Conservation (phyloP, 1,140 invertebrate species). For the Copidosoma floridanum region DNA sequence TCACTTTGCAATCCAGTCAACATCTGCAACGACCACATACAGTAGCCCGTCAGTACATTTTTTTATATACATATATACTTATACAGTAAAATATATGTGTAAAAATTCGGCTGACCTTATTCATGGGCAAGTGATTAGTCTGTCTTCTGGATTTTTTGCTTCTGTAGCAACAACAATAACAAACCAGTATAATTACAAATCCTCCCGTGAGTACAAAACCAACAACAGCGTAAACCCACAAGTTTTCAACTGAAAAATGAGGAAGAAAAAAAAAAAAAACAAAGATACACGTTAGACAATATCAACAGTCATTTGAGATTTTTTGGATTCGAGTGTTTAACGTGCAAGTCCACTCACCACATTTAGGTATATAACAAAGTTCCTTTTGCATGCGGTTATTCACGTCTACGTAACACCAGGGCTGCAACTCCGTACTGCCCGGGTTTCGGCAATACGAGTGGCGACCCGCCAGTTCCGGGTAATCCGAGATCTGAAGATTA, state of each 20-base stretch:
- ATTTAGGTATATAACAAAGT: constrained; percentile 81
- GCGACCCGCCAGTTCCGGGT: constrained; percentile 79
- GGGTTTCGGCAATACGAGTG: constrained; percentile 95
- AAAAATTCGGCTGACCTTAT: too few species aligned
- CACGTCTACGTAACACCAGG: constrained; percentile 88
- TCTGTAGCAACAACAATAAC: constrained; percentile 53
- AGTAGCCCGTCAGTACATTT: not conserved
- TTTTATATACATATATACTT: not conserved
- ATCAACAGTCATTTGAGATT: not conserved
- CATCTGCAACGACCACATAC: constrained; percentile 37
- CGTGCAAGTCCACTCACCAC: constrained; percentile 62
- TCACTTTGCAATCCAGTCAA: constrained; percentile 57
- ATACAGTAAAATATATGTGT: too few species aligned
- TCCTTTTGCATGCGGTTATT: constrained; percentile 68
- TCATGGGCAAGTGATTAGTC: constrained; percentile 48
- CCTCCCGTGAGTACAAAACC: constrained; percentile 56
- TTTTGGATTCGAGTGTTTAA: constrained; percentile 7
- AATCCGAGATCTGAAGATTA: constrained; percentile 70
- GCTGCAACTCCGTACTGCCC: constrained; percentile 70
- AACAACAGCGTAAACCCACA: constrained; percentile 62
- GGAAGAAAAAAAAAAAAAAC: too few species aligned
- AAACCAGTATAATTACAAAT: constrained; percentile 52
- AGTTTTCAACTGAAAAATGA: constrained; percentile 47
- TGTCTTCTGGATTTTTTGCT: constrained; percentile 47
- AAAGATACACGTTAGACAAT: too few species aligned